phyloP scores from a whole-genome alignment of 64 coral and sea anemone species.

The Montipora cactus region DNA sequence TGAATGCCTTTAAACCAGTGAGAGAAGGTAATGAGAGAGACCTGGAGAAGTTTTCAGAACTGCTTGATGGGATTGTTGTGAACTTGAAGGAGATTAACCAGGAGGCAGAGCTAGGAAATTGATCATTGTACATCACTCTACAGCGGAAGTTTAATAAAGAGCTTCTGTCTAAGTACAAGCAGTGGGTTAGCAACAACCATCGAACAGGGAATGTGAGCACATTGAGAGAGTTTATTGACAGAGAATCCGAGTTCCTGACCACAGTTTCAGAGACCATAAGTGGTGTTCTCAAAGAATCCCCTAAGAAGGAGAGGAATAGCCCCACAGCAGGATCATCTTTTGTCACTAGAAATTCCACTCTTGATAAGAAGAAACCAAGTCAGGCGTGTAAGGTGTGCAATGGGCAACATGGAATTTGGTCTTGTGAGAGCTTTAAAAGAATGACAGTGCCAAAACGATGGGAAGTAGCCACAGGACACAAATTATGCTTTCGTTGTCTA shows the following conservation, averaged over 20 bases:
- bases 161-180: not conserved
- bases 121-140: constrained; percentile 48
- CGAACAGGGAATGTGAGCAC: no score
- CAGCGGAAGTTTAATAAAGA: constrained; percentile 45
- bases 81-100: constrained; percentile 61
- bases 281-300: constrained; percentile 1
- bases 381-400: constrained; percentile 43
- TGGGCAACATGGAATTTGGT: constrained; percentile 21
- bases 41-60: constrained; percentile 61
- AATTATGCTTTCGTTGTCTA: constrained; percentile 57
- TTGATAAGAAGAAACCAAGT: not conserved
- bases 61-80: constrained; percentile 56
- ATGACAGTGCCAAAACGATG: not conserved
- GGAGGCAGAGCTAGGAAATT: constrained; percentile 56
- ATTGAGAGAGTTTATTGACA: no score
- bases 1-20: constrained; percentile 38
- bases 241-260: constrained; percentile 67
- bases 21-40: constrained; percentile 58
- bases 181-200: no score
- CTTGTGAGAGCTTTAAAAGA: constrained; percentile 13
- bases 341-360: not conserved
- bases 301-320: not conserved
- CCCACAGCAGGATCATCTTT: not conserved
- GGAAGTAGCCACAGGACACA: constrained; percentile 36
- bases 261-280: constrained; percentile 43